Evolutionary conservation across 2,888 invertebrate species (phyloP).

Genomic region (Coleophora deauratella): DNA sequence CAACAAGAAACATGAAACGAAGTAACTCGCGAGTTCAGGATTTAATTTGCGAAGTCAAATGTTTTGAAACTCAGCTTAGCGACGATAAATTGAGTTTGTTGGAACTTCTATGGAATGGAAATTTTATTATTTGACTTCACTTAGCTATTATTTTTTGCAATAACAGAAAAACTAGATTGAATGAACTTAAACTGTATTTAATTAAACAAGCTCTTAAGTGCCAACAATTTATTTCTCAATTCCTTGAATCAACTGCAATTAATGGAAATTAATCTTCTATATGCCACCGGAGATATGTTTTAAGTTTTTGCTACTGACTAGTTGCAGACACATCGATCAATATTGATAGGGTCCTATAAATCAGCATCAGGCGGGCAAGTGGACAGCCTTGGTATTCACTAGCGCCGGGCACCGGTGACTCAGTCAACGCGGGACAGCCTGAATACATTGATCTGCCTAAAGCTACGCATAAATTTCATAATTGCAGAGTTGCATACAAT

Average conservation of each 20-base stretch:
- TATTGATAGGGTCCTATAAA: constrained; percentile 55
- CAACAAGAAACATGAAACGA: constrained; percentile 1
- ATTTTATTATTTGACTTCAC: no score
- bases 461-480: constrained; percentile 65
- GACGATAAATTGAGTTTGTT: no score
- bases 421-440: constrained; percentile 43
- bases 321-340: constrained; percentile 57
- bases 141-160: no score
- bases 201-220: neutral
- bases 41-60: constrained; percentile 1
- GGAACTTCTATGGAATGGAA: no score
- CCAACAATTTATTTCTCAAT: no score
- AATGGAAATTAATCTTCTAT: no score
- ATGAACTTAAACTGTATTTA: no score
- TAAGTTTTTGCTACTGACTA: no score
- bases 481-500: constrained; percentile 67
- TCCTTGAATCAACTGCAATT: no score
- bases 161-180: no score
- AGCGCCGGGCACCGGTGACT: constrained; percentile 35
- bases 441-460: constrained; percentile 52
- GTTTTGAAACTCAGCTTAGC: neutral
- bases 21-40: neutral
- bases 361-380: constrained; percentile 58
- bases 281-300: neutral
- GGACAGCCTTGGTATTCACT: constrained; percentile 52